These are phyloP conservation scores for Piscicola geometra DNA, from an alignment of 2,888 invertebrate genomes.

Conservation along the genomic window DNA sequence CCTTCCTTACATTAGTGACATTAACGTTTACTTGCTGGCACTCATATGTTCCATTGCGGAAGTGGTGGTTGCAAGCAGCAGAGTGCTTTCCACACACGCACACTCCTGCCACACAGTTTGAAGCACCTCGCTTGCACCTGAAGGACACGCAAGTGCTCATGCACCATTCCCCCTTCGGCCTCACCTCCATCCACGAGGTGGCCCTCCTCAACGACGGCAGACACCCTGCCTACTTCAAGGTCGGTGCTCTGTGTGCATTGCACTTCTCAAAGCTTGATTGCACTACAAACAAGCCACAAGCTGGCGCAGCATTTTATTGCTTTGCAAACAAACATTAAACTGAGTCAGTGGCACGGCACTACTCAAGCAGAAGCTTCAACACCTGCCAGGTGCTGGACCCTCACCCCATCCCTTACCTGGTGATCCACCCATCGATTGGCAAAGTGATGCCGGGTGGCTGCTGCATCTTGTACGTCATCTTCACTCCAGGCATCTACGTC, in stretches of 20 bases:
- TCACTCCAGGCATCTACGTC: conserved; percentile 53
- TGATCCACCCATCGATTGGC: conserved; percentile 52
- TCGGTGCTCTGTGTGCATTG: conserved; percentile 40
- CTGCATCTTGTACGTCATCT: conserved; percentile 49
- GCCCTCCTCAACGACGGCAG: conserved; percentile 52
- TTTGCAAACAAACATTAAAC: too few relatives aligned
- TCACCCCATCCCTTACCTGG: conserved; percentile 54
- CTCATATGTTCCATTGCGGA: too few relatives aligned
- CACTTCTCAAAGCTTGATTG: too few relatives aligned
- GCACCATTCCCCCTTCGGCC: conserved; percentile 49
- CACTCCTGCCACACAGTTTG: too few relatives aligned
- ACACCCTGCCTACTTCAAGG: conserved; percentile 56
- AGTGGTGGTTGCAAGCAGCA: too few relatives aligned
- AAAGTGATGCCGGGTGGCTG: conserved; percentile 54
- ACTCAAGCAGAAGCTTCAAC: too few relatives aligned
- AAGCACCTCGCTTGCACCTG: background rate
- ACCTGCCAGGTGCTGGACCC: conserved; percentile 52
- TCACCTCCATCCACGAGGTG: conserved; percentile 51
- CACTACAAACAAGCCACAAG: too few relatives aligned
- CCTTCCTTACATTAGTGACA: too few relatives aligned
- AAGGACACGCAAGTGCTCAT: conserved; percentile 44
- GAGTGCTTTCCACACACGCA: too few relatives aligned
- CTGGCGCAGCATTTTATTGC: too few relatives aligned
- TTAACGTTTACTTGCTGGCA: too few relatives aligned
- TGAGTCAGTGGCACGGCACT: too few relatives aligned